A percentile compares a stretch with the other conserved stretches of the same genome.
Evolutionary conservation across 2,113 vertebrate genomes (phyloP).

Genomic region (Bos javanicus): DNA sequence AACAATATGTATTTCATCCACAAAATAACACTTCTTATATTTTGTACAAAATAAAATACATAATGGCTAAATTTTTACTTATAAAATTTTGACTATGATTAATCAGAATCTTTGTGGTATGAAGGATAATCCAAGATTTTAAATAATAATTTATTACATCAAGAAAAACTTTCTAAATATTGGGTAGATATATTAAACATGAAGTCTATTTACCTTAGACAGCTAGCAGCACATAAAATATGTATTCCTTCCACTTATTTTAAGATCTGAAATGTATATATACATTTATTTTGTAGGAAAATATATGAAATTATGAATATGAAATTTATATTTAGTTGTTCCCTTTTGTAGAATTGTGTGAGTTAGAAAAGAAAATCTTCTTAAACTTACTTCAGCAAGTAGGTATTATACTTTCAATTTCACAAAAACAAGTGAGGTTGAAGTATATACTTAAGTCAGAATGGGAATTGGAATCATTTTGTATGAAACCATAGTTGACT

Average conservation of each 20-base stretch:
- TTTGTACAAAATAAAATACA: neutral
- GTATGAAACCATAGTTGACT: neutral
- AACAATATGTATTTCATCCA: neutral
- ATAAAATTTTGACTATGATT: neutral
- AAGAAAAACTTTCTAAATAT: neutral
- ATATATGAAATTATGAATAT: neutral
- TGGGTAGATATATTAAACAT: neutral
- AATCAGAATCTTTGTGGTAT: neutral
- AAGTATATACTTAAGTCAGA: neutral
- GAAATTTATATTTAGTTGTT: neutral
- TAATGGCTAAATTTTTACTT: neutral
- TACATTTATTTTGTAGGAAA: neutral
- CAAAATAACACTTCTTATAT: neutral
- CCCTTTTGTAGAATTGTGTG: neutral
- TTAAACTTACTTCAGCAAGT: neutral
- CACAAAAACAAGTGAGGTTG: neutral
- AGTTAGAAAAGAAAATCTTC: neutral
- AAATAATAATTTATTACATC: neutral
- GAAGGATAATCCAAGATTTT: neutral
- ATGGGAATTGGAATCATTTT: neutral
- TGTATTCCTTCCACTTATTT: neutral
- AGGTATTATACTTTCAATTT: neutral
- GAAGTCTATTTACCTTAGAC: neutral
- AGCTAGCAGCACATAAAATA: neutral
- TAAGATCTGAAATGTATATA: neutral